A percentile compares a stretch with the other conserved stretches of the same genome.
phyloP scores from a whole-genome alignment of 2,888 invertebrate genomes.

The Heliothis peltigera region DNA sequence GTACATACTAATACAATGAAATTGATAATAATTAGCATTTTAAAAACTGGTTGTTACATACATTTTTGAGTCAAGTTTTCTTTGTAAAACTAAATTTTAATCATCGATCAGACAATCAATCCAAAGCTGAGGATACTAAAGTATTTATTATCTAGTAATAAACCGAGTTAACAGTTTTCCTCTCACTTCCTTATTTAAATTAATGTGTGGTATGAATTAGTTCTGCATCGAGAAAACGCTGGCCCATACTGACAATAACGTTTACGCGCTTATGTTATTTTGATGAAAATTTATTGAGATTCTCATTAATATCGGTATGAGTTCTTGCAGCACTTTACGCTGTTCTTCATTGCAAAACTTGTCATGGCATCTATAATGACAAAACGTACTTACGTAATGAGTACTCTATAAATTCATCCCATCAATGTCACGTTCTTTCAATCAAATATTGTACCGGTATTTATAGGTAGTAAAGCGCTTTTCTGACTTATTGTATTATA shows the following conservation, averaged over 20 bases:
- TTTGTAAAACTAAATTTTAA: slow-evolving; percentile 21
- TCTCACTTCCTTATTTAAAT: slow-evolving; percentile 1
- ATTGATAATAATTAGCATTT: neutral
- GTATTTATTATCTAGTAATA: slow-evolving; percentile 21
- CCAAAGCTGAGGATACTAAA: slow-evolving; percentile 18
- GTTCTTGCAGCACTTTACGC: neutral
- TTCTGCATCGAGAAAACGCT: neutral
- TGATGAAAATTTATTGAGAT: neutral
- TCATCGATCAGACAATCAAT: slow-evolving; percentile 21
- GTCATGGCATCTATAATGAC: neutral
- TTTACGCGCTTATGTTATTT: neutral
- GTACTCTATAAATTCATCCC: neutral
- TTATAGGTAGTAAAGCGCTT: neutral
- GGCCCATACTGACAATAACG: neutral
- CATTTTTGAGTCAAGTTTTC: slow-evolving; percentile 4
- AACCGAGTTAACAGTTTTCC: slow-evolving; percentile 8
- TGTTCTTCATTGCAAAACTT: neutral
- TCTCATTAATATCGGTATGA: neutral
- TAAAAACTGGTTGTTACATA: neutral
- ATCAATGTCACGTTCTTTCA: neutral
- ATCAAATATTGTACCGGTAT: neutral
- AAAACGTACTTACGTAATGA: neutral
- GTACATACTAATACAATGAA: neutral
- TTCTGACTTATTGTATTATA: slow-evolving; percentile 6
- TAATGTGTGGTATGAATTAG: slow-evolving; percentile 1